These are phyloP conservation scores for Oplegnathus fasciatus DNA, from an alignment of 2,113 vertebrate species.

Conservation along the genomic window DNA sequence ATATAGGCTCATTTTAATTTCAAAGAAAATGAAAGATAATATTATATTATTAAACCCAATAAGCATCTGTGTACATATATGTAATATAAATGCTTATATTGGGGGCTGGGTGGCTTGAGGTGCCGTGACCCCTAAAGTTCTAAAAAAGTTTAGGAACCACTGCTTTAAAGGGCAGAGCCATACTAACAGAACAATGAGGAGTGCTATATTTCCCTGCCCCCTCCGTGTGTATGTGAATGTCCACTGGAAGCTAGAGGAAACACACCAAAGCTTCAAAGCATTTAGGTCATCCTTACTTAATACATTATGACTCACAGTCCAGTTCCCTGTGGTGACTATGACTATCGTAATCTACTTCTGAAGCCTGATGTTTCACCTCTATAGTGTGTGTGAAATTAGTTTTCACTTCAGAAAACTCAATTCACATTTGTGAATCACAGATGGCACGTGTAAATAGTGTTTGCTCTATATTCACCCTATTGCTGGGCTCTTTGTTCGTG, in stretches of 20 bases:
- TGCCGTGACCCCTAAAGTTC: not conserved
- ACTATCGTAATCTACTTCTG: constrained; percentile 29
- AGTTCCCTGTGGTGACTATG: constrained; percentile 15
- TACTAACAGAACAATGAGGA: not conserved
- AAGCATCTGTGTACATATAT: too few species aligned
- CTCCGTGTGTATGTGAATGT: not conserved
- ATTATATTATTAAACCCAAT: too few species aligned
- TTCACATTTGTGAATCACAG: constrained; percentile 32
- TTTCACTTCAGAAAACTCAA: constrained; percentile 26
- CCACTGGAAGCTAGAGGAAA: not conserved
- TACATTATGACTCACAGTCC: constrained; percentile 27
- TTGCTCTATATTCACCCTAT: constrained; percentile 22
- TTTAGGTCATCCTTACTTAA: constrained; percentile 12
- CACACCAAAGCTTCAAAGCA: constrained; percentile 34
- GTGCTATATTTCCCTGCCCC: not conserved
- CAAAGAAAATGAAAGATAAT: too few species aligned
- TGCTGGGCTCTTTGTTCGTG: constrained; percentile 1
- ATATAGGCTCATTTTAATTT: too few species aligned
- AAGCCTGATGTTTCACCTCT: constrained; percentile 16
- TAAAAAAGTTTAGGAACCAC: not conserved
- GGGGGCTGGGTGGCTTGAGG: too few species aligned
- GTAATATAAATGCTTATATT: too few species aligned
- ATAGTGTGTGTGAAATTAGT: constrained; percentile 7
- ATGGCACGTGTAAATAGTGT: not conserved
- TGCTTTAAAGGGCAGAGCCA: not conserved